These are phyloP conservation scores for Bacillus rossius DNA, from an alignment of 1,140 invertebrate genomes.

Conservation along the genomic window DNA sequence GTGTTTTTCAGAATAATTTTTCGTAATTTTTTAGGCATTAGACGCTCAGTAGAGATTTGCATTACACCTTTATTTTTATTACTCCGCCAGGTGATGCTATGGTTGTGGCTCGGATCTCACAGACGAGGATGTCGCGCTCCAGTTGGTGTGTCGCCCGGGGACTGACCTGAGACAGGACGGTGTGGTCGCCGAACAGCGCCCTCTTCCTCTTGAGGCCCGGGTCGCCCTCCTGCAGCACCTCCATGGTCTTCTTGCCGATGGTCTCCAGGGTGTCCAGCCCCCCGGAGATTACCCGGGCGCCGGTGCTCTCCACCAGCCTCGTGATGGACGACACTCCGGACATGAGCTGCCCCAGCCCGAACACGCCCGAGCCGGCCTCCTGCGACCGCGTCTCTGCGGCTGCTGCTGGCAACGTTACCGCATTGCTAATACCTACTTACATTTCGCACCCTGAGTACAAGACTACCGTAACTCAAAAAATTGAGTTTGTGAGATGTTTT, in stretches of 20 bases:
- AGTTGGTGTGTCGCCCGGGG: no score
- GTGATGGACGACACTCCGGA: conserved; percentile 59
- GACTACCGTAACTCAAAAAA: no score
- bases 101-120: no score
- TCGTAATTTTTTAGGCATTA: no score
- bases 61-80: no score
- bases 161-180: conserved; percentile 51
- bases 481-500: no score
- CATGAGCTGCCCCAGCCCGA: conserved; percentile 57
- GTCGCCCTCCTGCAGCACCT: conserved; percentile 85
- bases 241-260: conserved; percentile 91
- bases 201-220: conserved; percentile 79
- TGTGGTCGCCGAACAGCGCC: conserved; percentile 57
- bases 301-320: conserved; percentile 64
- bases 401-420: not conserved
- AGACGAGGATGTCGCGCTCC: no score
- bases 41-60: no score
- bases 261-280: conserved; percentile 85
- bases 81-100: no score
- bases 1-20: no score
- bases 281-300: conserved; percentile 73
- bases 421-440: no score
- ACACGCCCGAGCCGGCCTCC: conserved; percentile 34
- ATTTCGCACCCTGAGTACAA: no score
- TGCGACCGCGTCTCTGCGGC: conserved; percentile 19